Base-by-base conservation (phyloP, 2,113 vertebrate genomes). In the Otis tarda region DNA sequence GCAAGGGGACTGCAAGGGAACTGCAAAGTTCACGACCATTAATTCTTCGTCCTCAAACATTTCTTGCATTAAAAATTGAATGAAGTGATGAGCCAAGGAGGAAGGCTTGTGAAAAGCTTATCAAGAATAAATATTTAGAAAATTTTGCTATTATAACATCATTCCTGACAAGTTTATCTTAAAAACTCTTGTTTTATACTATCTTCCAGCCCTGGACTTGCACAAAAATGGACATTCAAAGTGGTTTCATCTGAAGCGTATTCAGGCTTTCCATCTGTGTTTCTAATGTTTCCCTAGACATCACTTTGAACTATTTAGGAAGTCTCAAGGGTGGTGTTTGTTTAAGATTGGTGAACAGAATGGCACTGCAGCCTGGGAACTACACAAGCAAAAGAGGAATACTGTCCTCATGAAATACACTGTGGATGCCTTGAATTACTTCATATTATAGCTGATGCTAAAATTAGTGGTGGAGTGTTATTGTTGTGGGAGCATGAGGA, bases 271-370 rank as follows among this genome's bases (percentile, higher is more conserved):
- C 79, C 70, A 83, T 92, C 76, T 96, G 41, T 43, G n/a, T 89
- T 96, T 90, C 87, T 88, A 82, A 95, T 92, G 45, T 95, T 94
- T 95, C 96, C 93, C 93, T 75, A 93, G 94, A 89, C 73, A 84
- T 68, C 53, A 92, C 86, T 96, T 93, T 73, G 84, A 95, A 93
- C 91, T 91, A 92, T 93, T 93, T 85, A 90, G 89, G 69, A 94
- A 95, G 94, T 95, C 93, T 93, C 93, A 83, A 89, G 89, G 90
- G 50, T 0, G 8, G 23, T 82, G 84, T 94, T 89, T 95, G 77
- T 84, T 94, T 93, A 96, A 97, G 47, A 85, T 47, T 90, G 87
- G 47, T 97, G 95, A 97, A 86, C 39, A 87, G 73, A 93, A 93
- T 96, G 84, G 92, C 93, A 82, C 60, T 84, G 35, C 89, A 89